phyloP scores from a whole-genome alignment of 1,140 invertebrate genomes.

The Calliphora vicina region DNA sequence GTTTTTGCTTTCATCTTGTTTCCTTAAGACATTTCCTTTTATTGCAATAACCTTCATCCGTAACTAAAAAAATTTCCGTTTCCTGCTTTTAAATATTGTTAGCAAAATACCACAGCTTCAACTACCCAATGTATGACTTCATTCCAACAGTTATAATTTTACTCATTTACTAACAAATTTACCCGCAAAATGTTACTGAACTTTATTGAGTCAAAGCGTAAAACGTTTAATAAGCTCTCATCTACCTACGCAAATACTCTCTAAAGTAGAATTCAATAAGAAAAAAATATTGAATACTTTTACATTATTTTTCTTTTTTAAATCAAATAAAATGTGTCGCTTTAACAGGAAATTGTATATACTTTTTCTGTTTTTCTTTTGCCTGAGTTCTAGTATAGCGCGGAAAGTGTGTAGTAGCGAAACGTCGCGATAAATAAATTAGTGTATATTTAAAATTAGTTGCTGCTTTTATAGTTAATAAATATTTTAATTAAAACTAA shows the following conservation, averaged over 20 bases:
- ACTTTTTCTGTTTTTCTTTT: background rate
- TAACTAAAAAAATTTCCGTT: conserved; percentile 9
- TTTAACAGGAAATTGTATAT: background rate
- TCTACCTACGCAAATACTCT: background rate
- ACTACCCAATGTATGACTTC: no score
- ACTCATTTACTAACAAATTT: background rate
- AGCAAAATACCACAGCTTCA: no score
- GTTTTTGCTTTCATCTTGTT: background rate
- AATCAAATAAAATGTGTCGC: background rate
- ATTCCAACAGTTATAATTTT: background rate
- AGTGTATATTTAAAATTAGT: no score
- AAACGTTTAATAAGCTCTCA: background rate
- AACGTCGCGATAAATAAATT: no score
- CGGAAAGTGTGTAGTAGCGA: no score
- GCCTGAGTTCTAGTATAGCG: background rate
- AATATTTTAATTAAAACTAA: no score
- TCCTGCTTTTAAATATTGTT: background rate
- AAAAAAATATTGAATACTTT: background rate
- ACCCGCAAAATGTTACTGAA: background rate
- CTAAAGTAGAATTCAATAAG: background rate
- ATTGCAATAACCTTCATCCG: background rate
- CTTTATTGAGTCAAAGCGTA: background rate
- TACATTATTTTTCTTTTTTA: background rate
- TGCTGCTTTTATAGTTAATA: no score
- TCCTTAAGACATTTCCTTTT: background rate